phyloP scores from a whole-genome alignment of 30 jellyfish, hydroid and myxozoan species.

The Cassiopea xamachana region DNA sequence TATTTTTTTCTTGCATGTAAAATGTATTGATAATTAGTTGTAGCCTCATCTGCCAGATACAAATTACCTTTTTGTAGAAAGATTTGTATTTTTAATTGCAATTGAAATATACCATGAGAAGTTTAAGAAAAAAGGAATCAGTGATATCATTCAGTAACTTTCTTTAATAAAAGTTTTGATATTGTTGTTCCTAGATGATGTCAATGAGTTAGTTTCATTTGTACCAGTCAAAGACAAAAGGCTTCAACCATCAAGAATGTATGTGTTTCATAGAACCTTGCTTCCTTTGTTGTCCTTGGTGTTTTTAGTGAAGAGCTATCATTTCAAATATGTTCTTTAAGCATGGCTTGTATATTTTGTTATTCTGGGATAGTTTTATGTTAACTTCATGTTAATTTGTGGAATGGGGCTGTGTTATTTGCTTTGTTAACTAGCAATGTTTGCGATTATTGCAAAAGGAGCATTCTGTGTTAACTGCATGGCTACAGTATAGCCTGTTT shows the following conservation, averaged over 20 bases:
- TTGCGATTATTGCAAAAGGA: no score
- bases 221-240: constrained; percentile 90
- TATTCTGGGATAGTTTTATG: neutral
- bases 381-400: no score
- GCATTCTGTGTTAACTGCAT: no score
- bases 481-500: no score
- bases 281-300: neutral
- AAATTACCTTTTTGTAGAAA: no score
- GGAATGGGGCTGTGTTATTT: neutral
- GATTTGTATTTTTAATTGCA: no score
- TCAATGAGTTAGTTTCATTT: constrained; percentile 77
- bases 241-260: constrained; percentile 86
- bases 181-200: constrained; percentile 32
- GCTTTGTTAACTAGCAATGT: neutral
- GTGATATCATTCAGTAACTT: no score
- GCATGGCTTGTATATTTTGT: neutral
- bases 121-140: no score
- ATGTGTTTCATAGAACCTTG: neutral
- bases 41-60: no score
- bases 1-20: no score
- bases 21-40: no score
- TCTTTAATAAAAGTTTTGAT: neutral
- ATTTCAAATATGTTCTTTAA: neutral
- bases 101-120: no score
- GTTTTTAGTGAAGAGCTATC: neutral